Conservation (phyloP, 2,797 vertebrate genomes). For the Babyrousa celebensis region DNA sequence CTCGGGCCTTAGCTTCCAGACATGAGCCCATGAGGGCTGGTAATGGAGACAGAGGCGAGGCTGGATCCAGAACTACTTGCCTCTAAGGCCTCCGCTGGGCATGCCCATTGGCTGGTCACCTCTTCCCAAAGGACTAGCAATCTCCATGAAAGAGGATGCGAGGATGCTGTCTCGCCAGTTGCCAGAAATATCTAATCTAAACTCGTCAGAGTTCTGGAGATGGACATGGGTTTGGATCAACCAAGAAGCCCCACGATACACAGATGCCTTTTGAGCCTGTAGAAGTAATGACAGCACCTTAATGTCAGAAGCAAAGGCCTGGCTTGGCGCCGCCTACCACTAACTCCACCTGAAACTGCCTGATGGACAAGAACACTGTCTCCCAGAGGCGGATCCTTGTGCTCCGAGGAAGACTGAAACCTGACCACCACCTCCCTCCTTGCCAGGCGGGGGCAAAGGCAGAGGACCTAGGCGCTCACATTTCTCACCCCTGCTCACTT, state of each 20-base stretch:
- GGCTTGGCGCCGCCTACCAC: neutral
- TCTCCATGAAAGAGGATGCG: neutral
- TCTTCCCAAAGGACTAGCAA: neutral
- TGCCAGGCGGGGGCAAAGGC: too few relatives aligned
- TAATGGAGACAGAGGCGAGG: neutral
- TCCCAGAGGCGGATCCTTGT: neutral
- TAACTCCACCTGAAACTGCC: neutral
- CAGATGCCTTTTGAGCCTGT: neutral
- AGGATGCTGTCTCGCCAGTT: neutral
- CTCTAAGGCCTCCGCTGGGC: neutral
- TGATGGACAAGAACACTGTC: neutral
- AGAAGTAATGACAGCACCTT: neutral
- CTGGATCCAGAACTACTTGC: neutral
- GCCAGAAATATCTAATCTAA: neutral
- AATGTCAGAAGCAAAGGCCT: neutral
- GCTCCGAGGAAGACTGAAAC: neutral
- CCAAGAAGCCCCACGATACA: neutral
- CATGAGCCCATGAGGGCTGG: neutral
- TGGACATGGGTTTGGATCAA: neutral
- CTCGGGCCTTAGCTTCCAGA: neutral
- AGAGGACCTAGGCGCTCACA: neutral
- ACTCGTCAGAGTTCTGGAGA: neutral
- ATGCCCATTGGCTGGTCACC: neutral
- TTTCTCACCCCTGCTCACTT: neutral
- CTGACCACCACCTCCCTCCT: neutral